A percentile compares a stretch with the other conserved stretches of the same genome.
Evolutionary conservation across 2,113 vertebrate genomes (phyloP).

Genomic region (Oreochromis spilurus): DNA sequence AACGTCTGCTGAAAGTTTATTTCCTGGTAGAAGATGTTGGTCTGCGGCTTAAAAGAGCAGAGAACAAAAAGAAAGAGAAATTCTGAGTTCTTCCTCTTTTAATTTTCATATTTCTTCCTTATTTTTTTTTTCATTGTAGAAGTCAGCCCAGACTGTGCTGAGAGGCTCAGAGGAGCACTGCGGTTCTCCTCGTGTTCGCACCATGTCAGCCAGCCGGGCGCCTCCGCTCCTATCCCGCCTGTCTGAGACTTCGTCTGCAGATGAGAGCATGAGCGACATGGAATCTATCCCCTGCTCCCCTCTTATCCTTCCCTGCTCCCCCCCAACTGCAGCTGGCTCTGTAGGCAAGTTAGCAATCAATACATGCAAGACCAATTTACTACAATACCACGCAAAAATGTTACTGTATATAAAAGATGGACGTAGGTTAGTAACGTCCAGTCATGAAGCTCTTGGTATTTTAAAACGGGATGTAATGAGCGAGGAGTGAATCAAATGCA

Average conservation of each 20-base stretch:
- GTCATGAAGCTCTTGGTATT: not conserved
- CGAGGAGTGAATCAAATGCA: not conserved
- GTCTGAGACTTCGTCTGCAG: constrained; percentile 85
- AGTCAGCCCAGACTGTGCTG: constrained; percentile 86
- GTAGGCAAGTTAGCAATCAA: constrained; percentile 65
- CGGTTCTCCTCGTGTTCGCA: constrained; percentile 85
- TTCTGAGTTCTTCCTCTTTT: not conserved
- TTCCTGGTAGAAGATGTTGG: not conserved
- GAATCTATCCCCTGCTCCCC: constrained; percentile 90
- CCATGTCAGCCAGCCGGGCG: constrained; percentile 76
- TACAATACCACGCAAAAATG: not conserved
- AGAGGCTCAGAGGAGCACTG: constrained; percentile 90
- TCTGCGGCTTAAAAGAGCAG: too few species aligned
- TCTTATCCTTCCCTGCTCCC: constrained; percentile 51
- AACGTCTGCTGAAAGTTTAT: not conserved
- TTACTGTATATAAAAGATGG: not conserved
- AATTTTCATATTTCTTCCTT: not conserved
- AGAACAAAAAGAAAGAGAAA: not conserved
- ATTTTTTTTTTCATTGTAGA: constrained; percentile 61
- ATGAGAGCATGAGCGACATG: constrained; percentile 85
- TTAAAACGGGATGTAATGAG: not conserved
- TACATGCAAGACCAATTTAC: not conserved
- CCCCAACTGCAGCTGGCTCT: constrained; percentile 35
- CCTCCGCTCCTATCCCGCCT: constrained; percentile 81
- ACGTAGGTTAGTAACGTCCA: not conserved